Evolutionary conservation across 2,888 invertebrate genomes (phyloP).

Genomic region (Lycophotia porphyrea): DNA sequence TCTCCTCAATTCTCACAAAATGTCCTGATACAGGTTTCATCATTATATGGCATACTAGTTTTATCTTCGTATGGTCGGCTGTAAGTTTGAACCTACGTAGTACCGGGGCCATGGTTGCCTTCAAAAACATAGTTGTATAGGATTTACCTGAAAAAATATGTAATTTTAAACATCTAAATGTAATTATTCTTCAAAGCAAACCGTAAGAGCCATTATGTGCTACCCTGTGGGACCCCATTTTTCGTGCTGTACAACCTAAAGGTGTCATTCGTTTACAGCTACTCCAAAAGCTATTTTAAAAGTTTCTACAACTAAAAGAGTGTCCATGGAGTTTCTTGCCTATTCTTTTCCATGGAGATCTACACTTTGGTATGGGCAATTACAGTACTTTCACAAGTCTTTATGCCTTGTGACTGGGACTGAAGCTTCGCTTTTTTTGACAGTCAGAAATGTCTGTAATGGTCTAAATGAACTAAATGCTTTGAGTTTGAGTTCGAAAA

Average conservation of each 20-base stretch:
- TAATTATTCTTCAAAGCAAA: neutral
- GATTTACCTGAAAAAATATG: neutral
- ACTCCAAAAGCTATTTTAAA: neutral
- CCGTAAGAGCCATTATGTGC: neutral
- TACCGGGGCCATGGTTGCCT: neutral
- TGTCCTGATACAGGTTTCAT: neutral
- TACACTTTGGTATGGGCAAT: too few species aligned
- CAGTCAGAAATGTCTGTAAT: too few species aligned
- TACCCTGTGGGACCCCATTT: neutral
- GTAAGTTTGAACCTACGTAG: constrained; percentile 3
- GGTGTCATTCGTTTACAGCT: neutral
- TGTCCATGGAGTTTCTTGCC: too few species aligned
- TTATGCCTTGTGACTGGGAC: too few species aligned
- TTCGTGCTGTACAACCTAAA: neutral
- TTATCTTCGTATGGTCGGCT: neutral
- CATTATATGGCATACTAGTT: neutral
- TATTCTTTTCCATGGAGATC: too few species aligned
- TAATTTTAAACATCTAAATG: neutral
- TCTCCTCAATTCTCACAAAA: constrained; percentile 8
- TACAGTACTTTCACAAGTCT: too few species aligned
- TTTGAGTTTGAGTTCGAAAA: neutral
- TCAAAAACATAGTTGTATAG: neutral
- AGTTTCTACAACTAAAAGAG: too few species aligned
- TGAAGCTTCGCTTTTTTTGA: too few species aligned
- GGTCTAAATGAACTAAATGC: too few species aligned